These are phyloP conservation scores for Linepithema humile DNA, from an alignment of 1,140 invertebrate species.

Conservation along the genomic window DNA sequence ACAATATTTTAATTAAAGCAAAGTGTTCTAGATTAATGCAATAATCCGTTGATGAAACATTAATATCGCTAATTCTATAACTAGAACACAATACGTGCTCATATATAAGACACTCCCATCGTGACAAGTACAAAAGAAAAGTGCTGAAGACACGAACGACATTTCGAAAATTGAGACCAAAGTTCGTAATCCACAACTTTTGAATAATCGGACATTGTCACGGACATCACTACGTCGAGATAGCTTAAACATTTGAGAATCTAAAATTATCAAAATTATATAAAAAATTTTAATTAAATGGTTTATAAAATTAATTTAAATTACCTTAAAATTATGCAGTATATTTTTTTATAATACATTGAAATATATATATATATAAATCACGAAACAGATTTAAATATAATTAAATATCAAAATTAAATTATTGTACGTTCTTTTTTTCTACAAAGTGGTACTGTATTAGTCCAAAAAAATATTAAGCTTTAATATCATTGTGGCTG, in stretches of 20 bases:
- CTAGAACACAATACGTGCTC: too few relatives aligned
- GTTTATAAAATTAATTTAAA: neutral
- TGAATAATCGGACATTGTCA: neutral
- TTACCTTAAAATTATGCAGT: neutral
- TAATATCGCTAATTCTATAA: too few relatives aligned
- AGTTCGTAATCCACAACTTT: constrained; percentile 3
- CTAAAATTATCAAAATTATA: too few relatives aligned
- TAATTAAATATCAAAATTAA: constrained; percentile 37
- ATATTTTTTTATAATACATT: neutral
- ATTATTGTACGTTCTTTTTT: neutral
- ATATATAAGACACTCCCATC: too few relatives aligned
- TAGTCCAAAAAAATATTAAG: neutral
- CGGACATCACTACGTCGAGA: too few relatives aligned
- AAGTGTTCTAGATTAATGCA: too few relatives aligned
- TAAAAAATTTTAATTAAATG: neutral
- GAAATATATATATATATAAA: too few relatives aligned
- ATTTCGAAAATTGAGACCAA: neutral
- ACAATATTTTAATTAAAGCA: too few relatives aligned
- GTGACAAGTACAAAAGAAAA: neutral
- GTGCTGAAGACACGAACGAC: neutral
- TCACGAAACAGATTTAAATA: neutral
- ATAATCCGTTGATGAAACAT: too few relatives aligned
- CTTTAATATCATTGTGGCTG: neutral
- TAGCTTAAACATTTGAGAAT: too few relatives aligned
- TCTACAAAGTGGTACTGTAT: neutral